Base-by-base conservation (phyloP, 2,113 vertebrate genomes). In the Sphaerodactylus townsendi region DNA sequence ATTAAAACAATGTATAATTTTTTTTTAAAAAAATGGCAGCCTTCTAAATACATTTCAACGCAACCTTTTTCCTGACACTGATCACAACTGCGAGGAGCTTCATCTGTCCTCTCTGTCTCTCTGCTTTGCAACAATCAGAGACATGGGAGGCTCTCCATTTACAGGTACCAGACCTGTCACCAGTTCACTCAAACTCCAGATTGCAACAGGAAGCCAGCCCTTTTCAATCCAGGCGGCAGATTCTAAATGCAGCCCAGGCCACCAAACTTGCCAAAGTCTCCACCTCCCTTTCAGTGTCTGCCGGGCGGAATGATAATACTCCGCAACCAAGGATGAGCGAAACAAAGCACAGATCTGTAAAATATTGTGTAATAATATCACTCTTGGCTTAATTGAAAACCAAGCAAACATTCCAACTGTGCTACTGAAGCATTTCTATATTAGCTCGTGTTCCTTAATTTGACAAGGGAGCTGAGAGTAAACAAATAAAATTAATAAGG, bases 401-500 rank as follows among this genome's bases (percentile, higher is more conserved):
- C 37, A 77, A 71, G 84, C 81, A 85, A 86, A 81, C 46, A 77
- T 39, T 71, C 28, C 19, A 66, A 15, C 78, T 79, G 85, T 87
- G 84, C 65, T 83, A 44, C 76, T 46, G 65, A 90, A 91, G 83
- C 84, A 84, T 11, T n/a, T 80, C 72, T 11, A 17, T 59, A 37
- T 72, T 76, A 88, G 79, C 89, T 59, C 15, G 28, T 59, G 5
- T 11, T 65, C 66, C 86, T 91, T 90, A 90, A 90, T 88, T 81
- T 87, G 88, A 89, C 33, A 85, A 89, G 87, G 0, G 5, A 90
- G 79, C 87, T 39, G 35, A 81, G 37, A 46, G 19, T 85, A 90
- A 91, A 30, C 59, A 78, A 77, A 30, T 86, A 71, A 74, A 92
- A 79, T 90, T 90, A 91, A 77, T 68, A 90, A 87, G 79, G 41